Evolutionary conservation across 2,113 vertebrate genomes (phyloP).

Genomic region (Colistium nudipinnis): DNA sequence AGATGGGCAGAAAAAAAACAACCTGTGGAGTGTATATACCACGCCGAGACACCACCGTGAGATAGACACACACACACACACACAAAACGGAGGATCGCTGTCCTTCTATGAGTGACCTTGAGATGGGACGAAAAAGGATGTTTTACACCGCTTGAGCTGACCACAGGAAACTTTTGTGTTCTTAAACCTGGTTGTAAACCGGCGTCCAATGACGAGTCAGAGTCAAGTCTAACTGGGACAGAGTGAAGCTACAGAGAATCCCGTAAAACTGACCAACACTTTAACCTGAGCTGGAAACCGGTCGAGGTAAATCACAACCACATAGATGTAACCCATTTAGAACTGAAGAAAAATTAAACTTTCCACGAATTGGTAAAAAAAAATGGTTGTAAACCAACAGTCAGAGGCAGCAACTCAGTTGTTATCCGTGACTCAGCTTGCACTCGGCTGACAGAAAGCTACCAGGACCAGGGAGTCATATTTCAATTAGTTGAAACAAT

Average conservation of each 20-base stretch:
- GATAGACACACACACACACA: slow-evolving; percentile 30
- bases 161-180: slow-evolving; percentile 35
- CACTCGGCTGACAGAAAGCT: slow-evolving; percentile 37
- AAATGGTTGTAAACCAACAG: background rate
- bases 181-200: slow-evolving; percentile 50
- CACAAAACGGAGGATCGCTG: slow-evolving; percentile 24
- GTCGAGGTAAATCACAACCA: background rate
- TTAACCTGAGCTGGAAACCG: background rate
- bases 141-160: slow-evolving; percentile 56
- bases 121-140: slow-evolving; percentile 64
- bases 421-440: slow-evolving; percentile 26
- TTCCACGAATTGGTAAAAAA: slow-evolving; percentile 7
- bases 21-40: slow-evolving; percentile 63
- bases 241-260: background rate
- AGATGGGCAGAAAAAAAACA: slow-evolving; percentile 39
- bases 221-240: slow-evolving; percentile 6
- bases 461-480: slow-evolving; percentile 65
- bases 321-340: too few relatives aligned
- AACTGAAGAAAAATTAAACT: background rate
- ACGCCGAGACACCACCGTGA: background rate
- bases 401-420: background rate
- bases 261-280: background rate
- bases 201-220: slow-evolving; percentile 12
- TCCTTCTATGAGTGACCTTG: slow-evolving; percentile 68
- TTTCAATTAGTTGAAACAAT: slow-evolving; percentile 79